Base-by-base conservation (phyloP, 2,888 invertebrate genomes). In the Leptopilina drosophilae region DNA sequence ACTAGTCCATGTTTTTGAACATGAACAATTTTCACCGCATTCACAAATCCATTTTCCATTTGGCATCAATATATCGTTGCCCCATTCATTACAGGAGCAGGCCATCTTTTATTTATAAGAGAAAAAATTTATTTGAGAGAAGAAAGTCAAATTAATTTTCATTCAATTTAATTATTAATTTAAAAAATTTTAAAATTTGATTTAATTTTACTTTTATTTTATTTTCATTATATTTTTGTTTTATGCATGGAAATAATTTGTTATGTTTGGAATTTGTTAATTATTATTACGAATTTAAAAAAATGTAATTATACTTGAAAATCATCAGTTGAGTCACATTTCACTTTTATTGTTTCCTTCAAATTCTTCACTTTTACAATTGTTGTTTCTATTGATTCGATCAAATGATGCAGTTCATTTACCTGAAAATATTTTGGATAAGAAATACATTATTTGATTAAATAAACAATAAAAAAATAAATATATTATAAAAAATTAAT, bases 321-420 rank as follows among this genome's bases (percentile, higher is more conserved):
- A 65, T 59, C 49, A 64, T 15, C 42, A 67, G 20, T 40, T 76
- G 42, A 69, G 8, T 80, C 62, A 33, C 66, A 77, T 15, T 64
- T 75, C 56, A 78, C 33, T 67, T 80, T 78, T 5, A 67, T 79
- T 12, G 73, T 12, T 59, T 77, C 53, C 14, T 83, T 79, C 64
- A 85, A 46, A 42, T 84, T 59, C 69, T 82, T 79, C 11, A 85
- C 62, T 42, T 80, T 81, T 14, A 11, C 20, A 12, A 81, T 81
- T 33, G 83, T 80, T 33, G 82, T 77, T 42, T 83, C 73, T 2
- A 86, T 81, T 20, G 85, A 82, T 65, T 81, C 79, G 7, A 83
- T 78, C 12, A 87, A 75, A 59, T 82, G 76, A 33, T 62, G 15
- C 33, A 86, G 64, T 5, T 83, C 81, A 15, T 82, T 81, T 66